A percentile compares a stretch with the other conserved stretches of the same genome.
Evolutionary conservation across 2,113 vertebrate genomes (phyloP).

Genomic region (Chloropsis hardwickii): DNA sequence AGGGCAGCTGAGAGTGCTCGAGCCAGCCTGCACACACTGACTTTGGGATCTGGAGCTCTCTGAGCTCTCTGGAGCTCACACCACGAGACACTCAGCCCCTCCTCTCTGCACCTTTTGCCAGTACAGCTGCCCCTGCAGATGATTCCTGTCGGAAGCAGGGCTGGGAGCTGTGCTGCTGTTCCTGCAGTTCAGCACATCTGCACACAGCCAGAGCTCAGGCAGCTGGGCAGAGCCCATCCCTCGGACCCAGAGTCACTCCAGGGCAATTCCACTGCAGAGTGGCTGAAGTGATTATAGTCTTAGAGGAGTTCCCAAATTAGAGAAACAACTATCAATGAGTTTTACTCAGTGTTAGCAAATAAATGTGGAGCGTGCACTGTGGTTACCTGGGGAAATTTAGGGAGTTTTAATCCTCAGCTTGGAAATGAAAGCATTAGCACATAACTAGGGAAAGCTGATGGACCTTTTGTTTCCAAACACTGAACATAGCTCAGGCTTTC

Average conservation of each 20-base stretch:
- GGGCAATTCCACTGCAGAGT: not conserved
- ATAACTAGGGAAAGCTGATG: not conserved
- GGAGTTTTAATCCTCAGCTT: not conserved
- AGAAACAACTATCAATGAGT: not conserved
- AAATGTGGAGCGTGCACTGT: not conserved
- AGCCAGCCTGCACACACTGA: not conserved
- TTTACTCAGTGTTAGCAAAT: not conserved
- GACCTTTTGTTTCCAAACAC: conserved; percentile 7
- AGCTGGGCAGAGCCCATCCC: not conserved
- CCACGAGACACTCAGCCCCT: not conserved
- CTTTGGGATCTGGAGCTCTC: not conserved
- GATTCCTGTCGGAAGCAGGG: not conserved
- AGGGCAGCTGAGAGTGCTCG: not conserved
- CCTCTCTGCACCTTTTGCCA: not conserved
- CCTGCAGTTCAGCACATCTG: not conserved
- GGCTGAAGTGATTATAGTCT: not conserved
- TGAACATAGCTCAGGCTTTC: not conserved
- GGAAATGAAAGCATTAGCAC: not conserved
- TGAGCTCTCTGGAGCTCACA: not conserved
- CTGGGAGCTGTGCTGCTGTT: not conserved
- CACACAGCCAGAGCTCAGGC: not conserved
- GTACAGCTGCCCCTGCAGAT: not conserved
- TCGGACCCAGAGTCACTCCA: not conserved
- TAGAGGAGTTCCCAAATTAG: not conserved
- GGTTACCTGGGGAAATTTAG: not conserved